Percentiles rank a stretch among this genome's conserved stretches.
Conservation (phyloP, 2,888 invertebrate genomes). For the Cataglyphis rosenhaueri region DNA sequence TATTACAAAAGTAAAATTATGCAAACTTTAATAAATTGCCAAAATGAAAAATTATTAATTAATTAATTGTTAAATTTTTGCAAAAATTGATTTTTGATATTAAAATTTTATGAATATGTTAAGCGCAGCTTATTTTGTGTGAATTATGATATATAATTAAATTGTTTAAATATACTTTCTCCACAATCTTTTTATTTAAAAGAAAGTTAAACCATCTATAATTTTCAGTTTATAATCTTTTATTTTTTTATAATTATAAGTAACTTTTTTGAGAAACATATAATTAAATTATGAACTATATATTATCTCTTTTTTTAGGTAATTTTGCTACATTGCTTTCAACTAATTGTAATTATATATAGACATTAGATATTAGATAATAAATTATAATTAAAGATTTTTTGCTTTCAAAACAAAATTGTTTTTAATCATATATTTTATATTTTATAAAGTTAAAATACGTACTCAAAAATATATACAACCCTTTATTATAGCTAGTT, state of each 20-base stretch:
- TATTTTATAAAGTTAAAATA: not conserved
- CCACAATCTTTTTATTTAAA: not conserved
- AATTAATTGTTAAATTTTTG: not conserved
- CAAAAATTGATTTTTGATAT: not conserved
- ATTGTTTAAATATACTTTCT: not conserved
- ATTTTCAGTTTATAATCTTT: not conserved
- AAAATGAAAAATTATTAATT: not conserved
- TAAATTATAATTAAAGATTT: not conserved
- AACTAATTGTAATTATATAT: not conserved
- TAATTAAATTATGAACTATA: not conserved
- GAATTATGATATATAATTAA: not conserved
- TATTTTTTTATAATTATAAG: not conserved
- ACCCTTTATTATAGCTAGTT: too few species aligned
- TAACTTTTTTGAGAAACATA: not conserved
- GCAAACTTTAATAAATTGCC: not conserved
- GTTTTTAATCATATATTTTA: not conserved
- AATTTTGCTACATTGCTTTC: not conserved
- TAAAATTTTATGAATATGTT: not conserved
- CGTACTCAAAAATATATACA: not conserved
- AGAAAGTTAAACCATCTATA: not conserved
- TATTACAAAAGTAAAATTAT: not conserved
- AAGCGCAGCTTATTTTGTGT: not conserved
- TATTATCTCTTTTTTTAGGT: not conserved
- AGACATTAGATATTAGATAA: too few species aligned
- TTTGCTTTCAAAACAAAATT: not conserved